phyloP scores from a whole-genome alignment of 2,113 vertebrate species.

The Riparia riparia region DNA sequence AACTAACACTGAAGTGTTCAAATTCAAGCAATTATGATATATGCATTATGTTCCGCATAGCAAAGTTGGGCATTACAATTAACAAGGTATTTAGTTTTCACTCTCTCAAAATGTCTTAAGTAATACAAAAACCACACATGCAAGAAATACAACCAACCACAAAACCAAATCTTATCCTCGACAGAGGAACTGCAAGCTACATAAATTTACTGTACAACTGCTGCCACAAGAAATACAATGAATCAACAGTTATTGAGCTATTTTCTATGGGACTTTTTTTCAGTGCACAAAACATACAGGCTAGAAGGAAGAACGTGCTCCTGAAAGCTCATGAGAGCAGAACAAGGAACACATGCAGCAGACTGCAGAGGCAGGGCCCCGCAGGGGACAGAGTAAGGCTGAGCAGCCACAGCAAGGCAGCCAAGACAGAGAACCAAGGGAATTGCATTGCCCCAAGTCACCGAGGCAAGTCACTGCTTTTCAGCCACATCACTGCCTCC shows the following conservation, averaged over 20 bases:
- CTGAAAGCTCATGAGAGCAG: not conserved
- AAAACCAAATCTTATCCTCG: not conserved
- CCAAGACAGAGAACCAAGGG: not conserved
- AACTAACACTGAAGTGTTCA: not conserved
- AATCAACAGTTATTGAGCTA: not conserved
- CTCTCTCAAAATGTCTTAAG: not conserved
- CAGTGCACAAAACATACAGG: not conserved
- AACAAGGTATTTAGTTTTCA: not conserved
- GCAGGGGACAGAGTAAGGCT: not conserved
- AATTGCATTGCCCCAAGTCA: not conserved
- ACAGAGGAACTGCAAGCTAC: not conserved
- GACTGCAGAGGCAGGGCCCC: not conserved
- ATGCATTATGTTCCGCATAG: not conserved
- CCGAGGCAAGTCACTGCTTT: not conserved
- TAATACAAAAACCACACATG: not conserved
- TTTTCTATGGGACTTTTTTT: not conserved
- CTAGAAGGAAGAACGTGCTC: not conserved
- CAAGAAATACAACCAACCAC: not conserved
- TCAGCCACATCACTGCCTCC: not conserved
- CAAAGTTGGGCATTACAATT: not conserved
- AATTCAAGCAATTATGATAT: not conserved
- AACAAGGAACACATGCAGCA: not conserved
- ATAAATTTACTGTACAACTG: not conserved
- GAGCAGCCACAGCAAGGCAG: not conserved
- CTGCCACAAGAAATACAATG: not conserved